Conservation (phyloP, 2,888 invertebrate genomes). For the Brachyopa scutellaris region DNA sequence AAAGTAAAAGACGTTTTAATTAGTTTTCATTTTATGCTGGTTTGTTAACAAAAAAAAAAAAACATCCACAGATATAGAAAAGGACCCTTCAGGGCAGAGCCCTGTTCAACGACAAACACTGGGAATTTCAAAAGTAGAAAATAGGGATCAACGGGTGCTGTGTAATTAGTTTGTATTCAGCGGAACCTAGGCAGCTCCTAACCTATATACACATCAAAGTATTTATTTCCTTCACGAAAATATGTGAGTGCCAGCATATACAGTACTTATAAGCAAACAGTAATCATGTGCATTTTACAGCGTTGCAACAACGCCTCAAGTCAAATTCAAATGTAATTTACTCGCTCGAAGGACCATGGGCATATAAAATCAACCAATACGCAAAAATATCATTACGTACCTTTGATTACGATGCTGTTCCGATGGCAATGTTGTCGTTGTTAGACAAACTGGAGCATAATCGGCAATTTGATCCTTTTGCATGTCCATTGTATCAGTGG, state of each 20-base stretch:
- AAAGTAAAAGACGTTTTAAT: too few species aligned
- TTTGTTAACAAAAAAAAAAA: too few species aligned
- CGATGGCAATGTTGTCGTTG: constrained; percentile 71
- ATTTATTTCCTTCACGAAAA: constrained; percentile 27
- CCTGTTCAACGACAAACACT: not conserved
- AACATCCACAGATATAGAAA: not conserved
- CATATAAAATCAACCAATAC: not conserved
- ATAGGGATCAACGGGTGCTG: constrained; percentile 8
- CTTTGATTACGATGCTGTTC: constrained; percentile 71
- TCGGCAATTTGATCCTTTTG: constrained; percentile 82
- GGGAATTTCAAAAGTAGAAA: not conserved
- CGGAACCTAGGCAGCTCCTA: not conserved
- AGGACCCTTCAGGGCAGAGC: not conserved
- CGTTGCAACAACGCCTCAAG: constrained; percentile 18
- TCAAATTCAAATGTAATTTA: too few species aligned
- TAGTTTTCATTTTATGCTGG: constrained; percentile 7
- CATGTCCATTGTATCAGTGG: constrained; percentile 79
- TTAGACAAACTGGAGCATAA: constrained; percentile 81
- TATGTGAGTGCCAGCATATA: too few species aligned
- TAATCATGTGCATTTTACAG: too few species aligned
- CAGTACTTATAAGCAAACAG: too few species aligned
- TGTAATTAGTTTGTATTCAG: constrained; percentile 7
- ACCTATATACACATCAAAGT: not conserved
- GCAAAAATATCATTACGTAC: constrained; percentile 49
- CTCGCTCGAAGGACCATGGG: constrained; percentile 19